phyloP scores from a whole-genome alignment of 1,140 invertebrate genomes.

The Zaprionus taronus region DNA sequence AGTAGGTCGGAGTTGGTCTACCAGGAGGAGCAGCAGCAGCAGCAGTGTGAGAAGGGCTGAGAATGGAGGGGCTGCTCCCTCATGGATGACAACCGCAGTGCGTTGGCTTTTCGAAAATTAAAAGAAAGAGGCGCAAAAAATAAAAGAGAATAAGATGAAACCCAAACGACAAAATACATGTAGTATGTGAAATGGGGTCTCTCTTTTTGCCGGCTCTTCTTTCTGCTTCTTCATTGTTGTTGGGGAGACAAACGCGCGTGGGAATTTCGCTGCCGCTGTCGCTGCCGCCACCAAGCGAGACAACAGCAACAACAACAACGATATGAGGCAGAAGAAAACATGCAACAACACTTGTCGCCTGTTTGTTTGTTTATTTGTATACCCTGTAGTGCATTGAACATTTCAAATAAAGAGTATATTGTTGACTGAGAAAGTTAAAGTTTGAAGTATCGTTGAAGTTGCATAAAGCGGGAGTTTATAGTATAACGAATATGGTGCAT shows the following conservation, averaged over 20 bases:
- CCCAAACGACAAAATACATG: slow-evolving; percentile 15
- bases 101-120: slow-evolving; percentile 71
- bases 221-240: not conserved
- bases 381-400: not conserved
- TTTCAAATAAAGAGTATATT: not conserved
- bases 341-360: slow-evolving; percentile 69
- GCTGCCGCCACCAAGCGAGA: not conserved
- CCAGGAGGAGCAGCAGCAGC: slow-evolving; percentile 9
- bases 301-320: slow-evolving; percentile 21
- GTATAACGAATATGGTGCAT: too few relatives aligned
- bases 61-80: not conserved
- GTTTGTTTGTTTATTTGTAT: slow-evolving; percentile 43
- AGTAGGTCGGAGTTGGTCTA: slow-evolving; percentile 18
- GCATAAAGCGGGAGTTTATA: too few relatives aligned
- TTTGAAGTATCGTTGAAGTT: not conserved
- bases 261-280: not conserved
- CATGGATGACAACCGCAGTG: slow-evolving; percentile 54
- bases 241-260: slow-evolving; percentile 5
- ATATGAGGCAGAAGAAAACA: slow-evolving; percentile 10
- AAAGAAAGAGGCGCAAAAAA: slow-evolving; percentile 35
- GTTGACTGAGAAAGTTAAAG: not conserved
- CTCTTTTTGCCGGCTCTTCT: not conserved
- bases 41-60: not conserved
- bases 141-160: slow-evolving; percentile 6
- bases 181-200: slow-evolving; percentile 38